A percentile compares a stretch with the other conserved stretches of the same genome.
phyloP scores from a whole-genome alignment of 2,888 invertebrate genomes.

The Dicyrtoma fusca region DNA sequence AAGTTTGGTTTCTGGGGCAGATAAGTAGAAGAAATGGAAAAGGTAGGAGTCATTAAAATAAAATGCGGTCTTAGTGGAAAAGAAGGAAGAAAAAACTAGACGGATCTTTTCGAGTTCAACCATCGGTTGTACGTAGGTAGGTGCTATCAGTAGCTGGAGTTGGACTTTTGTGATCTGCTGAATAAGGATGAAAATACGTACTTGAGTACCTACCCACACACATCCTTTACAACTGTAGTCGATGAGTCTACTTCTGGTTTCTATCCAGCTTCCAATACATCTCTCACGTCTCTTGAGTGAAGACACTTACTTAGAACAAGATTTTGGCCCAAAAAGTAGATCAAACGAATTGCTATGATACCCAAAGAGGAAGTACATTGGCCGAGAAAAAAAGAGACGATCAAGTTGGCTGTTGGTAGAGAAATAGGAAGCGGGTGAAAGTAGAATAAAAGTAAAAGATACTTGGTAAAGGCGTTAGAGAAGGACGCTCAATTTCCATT shows the following conservation, averaged over 20 bases:
- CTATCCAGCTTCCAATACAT: constrained; percentile 28
- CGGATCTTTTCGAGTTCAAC: neutral
- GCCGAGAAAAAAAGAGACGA: constrained; percentile 1
- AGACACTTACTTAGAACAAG: constrained; percentile 31
- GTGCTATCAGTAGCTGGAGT: neutral
- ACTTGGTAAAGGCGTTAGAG: constrained; percentile 13
- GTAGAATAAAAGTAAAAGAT: neutral
- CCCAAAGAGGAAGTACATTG: constrained; percentile 9
- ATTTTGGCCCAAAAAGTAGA: constrained; percentile 27
- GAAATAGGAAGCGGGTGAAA: constrained; percentile 8
- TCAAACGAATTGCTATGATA: neutral
- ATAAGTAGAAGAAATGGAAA: constrained; percentile 1
- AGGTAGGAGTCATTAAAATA: constrained; percentile 14
- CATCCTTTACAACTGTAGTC: constrained; percentile 32
- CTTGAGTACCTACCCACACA: too few species aligned
- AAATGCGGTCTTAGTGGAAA: constrained; percentile 11
- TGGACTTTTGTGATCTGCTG: constrained; percentile 13
- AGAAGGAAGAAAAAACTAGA: neutral
- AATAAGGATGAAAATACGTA: constrained; percentile 32
- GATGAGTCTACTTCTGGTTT: constrained; percentile 30
- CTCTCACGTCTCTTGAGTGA: constrained; percentile 12
- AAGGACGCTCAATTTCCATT: constrained; percentile 6
- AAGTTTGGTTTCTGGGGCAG: too few species aligned
- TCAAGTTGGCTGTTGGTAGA: constrained; percentile 14
- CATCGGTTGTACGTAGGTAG: neutral